Base-by-base conservation (phyloP, 1,140 invertebrate genomes). In the Venturia canescens region DNA sequence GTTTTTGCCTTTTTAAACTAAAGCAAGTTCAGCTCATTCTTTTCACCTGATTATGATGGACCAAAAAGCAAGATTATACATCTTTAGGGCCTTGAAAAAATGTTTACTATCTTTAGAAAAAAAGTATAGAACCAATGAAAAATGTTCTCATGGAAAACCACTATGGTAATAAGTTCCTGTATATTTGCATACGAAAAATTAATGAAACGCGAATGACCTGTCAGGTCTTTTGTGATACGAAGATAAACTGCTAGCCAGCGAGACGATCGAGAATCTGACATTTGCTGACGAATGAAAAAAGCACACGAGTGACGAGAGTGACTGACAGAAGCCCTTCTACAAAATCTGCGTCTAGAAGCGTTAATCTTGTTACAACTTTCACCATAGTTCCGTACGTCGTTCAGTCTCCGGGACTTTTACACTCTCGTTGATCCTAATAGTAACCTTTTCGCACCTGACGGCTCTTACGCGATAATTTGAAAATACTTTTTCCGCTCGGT, bases 301-400 rank as follows among this genome's bases (percentile, higher is more conserved):
- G 31, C 13, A 16, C 69, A 75, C 69, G 71, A 18, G 63, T 66
- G 50, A 13, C 34, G 75, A 66, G 60, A 70, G 29, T 27, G 38
- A 29, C 26, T 27, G 77, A 67, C 26, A 38, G 84, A 86, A 87
- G 84, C 81, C 84, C 82, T 70, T 85, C 77, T 70, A 57, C 53
- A 11, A 31, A 29, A 31, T 18, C 67, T 70, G 67, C 21, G 80
- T 75, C 75, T 77, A 81, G 57, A 29, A 29, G 18, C 63, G 78
- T 80, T 87, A 87, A 87, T 87, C 86, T 87, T 78, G 85, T 87
- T 87, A 87, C 83, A 79, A 84, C 85, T 82, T 83, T 79, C 82
- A 79, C 74, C 81, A n/a, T n/a, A 84, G 84, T 82, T 82, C 76
- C 72, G 79, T 87, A 3, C 21, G 38, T 48, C 4, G n/a, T 72